phyloP scores from a whole-genome alignment of 2,888 invertebrate genomes.

The Tetragonula carbonaria region DNA sequence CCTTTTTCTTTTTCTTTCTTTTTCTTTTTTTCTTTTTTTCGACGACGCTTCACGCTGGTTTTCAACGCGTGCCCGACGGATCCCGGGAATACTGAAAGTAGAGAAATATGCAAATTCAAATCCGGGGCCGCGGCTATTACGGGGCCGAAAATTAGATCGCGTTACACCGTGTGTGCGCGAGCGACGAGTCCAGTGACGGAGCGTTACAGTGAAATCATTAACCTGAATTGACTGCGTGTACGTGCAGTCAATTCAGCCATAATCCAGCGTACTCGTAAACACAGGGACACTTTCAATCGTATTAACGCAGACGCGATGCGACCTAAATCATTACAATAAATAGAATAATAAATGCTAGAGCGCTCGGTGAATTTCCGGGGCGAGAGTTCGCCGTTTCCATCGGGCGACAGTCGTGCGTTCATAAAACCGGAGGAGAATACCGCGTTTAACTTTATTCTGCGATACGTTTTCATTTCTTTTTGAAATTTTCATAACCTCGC shows the following conservation, averaged over 20 bases:
- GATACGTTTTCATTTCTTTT: rapidly evolving
- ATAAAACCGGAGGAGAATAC: not conserved
- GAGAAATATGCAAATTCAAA: conserved; percentile 29
- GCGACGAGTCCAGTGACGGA: conserved; percentile 34
- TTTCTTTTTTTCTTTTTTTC: not conserved
- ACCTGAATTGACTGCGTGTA: conserved; percentile 54
- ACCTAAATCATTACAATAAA: conserved; percentile 50
- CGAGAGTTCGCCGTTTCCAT: conserved; percentile 18
- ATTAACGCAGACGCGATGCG: conserved; percentile 46
- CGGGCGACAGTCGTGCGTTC: not conserved
- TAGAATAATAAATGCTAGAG: conserved; percentile 44
- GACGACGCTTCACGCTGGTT: not conserved
- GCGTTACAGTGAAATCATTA: conserved; percentile 59
- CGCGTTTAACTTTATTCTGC: not conserved
- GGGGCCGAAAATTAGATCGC: conserved; percentile 35
- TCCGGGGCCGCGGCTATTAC: conserved; percentile 11
- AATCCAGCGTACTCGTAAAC: conserved; percentile 52
- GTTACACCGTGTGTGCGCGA: conserved; percentile 26
- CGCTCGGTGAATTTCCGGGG: conserved; percentile 14
- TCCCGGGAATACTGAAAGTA: not conserved
- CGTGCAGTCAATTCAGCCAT: conserved; percentile 55
- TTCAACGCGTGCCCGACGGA: not conserved
- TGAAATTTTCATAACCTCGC: no score
- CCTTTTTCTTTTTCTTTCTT: no score
- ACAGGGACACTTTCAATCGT: conserved; percentile 46